phyloP scores from a whole-genome alignment of 2,113 vertebrate genomes.

The Pachyramphus minor region DNA sequence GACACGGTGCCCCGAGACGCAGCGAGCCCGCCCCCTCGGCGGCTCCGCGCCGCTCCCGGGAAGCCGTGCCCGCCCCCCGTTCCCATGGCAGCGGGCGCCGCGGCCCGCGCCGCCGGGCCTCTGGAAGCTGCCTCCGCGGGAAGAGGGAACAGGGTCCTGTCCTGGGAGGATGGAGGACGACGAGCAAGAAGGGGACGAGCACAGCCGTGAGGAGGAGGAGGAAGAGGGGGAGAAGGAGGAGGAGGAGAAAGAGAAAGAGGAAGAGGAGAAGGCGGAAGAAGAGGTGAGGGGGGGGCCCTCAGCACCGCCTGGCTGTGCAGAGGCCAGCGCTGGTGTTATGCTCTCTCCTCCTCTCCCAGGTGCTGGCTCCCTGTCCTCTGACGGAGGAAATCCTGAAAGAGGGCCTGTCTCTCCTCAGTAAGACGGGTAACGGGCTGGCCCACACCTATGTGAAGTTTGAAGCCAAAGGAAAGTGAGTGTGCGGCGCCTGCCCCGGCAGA shows the following conservation, averaged over 20 bases:
- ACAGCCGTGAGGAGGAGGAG: not conserved
- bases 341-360: conserved; percentile 35
- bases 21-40: not conserved
- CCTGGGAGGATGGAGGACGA: conserved; percentile 62
- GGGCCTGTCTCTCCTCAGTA: conserved; percentile 84
- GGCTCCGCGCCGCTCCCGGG: not conserved
- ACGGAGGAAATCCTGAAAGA: conserved; percentile 75
- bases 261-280: conserved; percentile 9
- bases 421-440: conserved; percentile 81
- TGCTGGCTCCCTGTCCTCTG: conserved; percentile 51
- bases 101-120: not conserved
- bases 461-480: conserved; percentile 79
- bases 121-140: not conserved
- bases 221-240: not conserved
- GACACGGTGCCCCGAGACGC: fast-evolving
- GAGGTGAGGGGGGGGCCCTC: not conserved
- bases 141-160: not conserved
- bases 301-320: too few relatives aligned
- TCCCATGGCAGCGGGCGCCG: not conserved
- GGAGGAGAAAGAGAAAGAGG: not conserved
- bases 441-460: conserved; percentile 88
- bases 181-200: conserved; percentile 24
- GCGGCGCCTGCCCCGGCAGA: too few relatives aligned
- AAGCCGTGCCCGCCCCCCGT: not conserved
- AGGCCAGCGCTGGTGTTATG: not conserved